Base-by-base conservation (phyloP, 2,797 vertebrate species). In the Paedocypris micromegethes region DNA sequence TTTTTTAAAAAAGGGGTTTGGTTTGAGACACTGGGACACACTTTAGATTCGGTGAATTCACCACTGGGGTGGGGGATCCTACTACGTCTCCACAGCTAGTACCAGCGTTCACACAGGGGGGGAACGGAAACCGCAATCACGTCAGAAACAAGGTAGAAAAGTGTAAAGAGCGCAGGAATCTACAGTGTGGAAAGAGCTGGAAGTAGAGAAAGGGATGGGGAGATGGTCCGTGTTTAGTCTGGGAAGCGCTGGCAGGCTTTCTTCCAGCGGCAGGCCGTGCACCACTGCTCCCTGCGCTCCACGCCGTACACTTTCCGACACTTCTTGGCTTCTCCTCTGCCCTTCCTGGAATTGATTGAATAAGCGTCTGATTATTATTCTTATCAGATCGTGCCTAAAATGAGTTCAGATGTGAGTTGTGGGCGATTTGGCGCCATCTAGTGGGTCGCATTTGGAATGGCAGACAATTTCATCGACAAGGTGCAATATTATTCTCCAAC, bases 271-370 rank as follows among this genome's bases (percentile, higher is more conserved):
- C 89, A 91, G 40, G 89, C 87, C 0, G 89, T 90, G 80, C 90
- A 91, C 90, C 90, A 91, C 70, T 89, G 87, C 67, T 89, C 88
- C 68, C 88, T 83, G 57, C 83, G 86, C 75, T 91, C 89, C 4
- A 91, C 87, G 5, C 89, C 90, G 0, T 91, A 91, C 0, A 91
- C 87, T 66, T 91, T 91, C 4, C 90, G 86, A 76, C 90, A 91
- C 76, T 91, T 91, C n/a, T 90, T 91, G 63, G 88, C 89, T 74
- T 91, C 90, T 0, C 89, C 88, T 0, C 89, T 81, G 42, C 84
- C 83, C 80, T 91, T 92, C 81, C 92, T 92, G 37, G 23, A 23
- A 23, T 23, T 23, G 23, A 23, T 23, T 23, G 23, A 23, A 23
- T 23, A 23, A 23, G 23, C 23, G 23, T 23, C 23, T 23, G 23